A percentile compares a stretch with the other conserved stretches of the same genome.
Conservation (phyloP, 2,888 invertebrate species). For the Ormyrus pomaceus region DNA sequence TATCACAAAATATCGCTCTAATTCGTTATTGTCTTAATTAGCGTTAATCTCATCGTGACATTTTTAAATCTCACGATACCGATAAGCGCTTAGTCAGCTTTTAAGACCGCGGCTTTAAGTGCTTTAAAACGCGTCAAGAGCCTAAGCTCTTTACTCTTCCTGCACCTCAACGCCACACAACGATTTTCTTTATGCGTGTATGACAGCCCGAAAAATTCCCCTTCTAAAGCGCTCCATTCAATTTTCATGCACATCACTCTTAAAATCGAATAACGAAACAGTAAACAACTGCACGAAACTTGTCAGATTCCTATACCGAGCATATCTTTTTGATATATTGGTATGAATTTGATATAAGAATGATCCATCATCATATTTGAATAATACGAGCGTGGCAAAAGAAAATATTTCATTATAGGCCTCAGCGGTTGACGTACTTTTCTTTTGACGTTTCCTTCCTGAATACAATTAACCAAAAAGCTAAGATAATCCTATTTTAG, state of each 20-base stretch:
- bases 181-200: conserved; percentile 43
- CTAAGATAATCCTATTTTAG: no score
- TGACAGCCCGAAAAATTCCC: conserved; percentile 22
- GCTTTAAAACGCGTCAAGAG: conserved; percentile 47
- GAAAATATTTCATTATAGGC: no score
- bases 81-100: conserved; percentile 51
- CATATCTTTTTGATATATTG: no score
- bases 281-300: no score
- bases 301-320: no score
- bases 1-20: background rate
- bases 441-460: no score
- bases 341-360: no score
- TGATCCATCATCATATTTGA: no score
- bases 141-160: background rate
- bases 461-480: no score
- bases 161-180: conserved; percentile 17
- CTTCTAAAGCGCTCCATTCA: conserved; percentile 27
- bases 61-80: conserved; percentile 48
- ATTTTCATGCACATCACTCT: conserved; percentile 22
- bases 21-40: conserved; percentile 33
- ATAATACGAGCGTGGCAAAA: no score
- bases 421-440: no score
- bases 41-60: conserved; percentile 39
- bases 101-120: conserved; percentile 47
- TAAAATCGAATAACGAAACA: background rate